These are phyloP conservation scores for Pelobates fuscus DNA, from an alignment of 2,113 vertebrate species.

Conservation along the genomic window DNA sequence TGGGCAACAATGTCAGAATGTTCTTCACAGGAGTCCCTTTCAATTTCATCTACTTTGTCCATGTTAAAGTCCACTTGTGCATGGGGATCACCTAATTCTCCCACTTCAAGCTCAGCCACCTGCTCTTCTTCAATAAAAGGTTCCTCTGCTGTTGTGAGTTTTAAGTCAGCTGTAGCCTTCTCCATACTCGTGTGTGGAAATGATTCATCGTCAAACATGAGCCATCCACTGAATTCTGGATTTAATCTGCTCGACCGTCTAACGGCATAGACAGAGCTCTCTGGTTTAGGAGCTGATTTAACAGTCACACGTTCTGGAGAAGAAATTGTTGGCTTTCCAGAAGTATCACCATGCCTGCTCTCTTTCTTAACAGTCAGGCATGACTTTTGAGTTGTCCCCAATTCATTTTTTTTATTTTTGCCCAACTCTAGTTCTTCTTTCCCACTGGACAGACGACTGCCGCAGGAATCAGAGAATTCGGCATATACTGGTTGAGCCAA, in stretches of 20 bases:
- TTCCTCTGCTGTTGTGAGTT: slow-evolving; percentile 50
- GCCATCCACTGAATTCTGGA: slow-evolving; percentile 71
- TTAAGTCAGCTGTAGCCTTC: neutral
- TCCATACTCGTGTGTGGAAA: rapidly evolving
- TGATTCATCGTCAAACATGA: slow-evolving; percentile 56
- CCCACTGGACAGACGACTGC: slow-evolving; percentile 20
- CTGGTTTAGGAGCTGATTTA: slow-evolving; percentile 63
- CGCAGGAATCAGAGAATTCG: slow-evolving; percentile 53
- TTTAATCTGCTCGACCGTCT: slow-evolving; percentile 90
- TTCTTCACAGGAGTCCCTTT: slow-evolving; percentile 18
- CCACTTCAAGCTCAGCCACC: slow-evolving; percentile 60
- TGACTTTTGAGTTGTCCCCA: slow-evolving; percentile 2
- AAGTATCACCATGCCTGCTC: slow-evolving; percentile 50
- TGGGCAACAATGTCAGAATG: neutral
- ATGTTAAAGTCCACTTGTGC: neutral
- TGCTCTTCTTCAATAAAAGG: slow-evolving; percentile 56
- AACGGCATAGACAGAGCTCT: slow-evolving; percentile 71
- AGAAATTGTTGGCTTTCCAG: slow-evolving; percentile 7
- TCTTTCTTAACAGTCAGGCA: slow-evolving; percentile 54
- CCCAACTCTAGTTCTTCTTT: neutral
- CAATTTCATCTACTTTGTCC: neutral
- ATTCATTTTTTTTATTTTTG: neutral
- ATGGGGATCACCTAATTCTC: slow-evolving; percentile 24
- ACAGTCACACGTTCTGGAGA: rapidly evolving
- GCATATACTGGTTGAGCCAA: slow-evolving; percentile 86